Conservation (phyloP, 2,888 invertebrate species). For the Nephrotoma flavescens region DNA sequence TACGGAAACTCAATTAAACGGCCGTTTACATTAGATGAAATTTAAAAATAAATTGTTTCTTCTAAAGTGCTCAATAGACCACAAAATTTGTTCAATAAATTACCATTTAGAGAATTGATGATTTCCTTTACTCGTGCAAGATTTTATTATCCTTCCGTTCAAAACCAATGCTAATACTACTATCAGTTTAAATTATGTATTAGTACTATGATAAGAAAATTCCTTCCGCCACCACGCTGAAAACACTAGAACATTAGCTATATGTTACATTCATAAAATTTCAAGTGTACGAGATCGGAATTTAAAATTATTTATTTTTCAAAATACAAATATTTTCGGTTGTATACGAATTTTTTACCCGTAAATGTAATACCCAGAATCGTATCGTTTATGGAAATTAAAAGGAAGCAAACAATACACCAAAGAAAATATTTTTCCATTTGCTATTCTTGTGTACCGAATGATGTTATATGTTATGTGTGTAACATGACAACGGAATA, state of each 20-base stretch:
- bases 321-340: neutral
- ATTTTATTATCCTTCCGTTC: neutral
- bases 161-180: neutral
- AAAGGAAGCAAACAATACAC: neutral
- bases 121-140: neutral
- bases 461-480: neutral
- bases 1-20: too few species aligned
- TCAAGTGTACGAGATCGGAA: neutral
- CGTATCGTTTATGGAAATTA: neutral
- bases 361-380: neutral
- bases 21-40: too few species aligned
- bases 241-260: too few species aligned
- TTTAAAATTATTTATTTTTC: neutral
- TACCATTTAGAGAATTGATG: neutral
- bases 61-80: neutral
- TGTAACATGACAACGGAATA: neutral
- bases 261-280: neutral
- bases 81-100: neutral
- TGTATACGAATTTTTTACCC: neutral
- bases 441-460: neutral
- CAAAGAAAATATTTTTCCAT: neutral
- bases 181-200: neutral
- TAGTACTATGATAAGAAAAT: neutral
- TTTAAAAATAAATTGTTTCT: too few species aligned
- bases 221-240: too few species aligned